phyloP scores from a whole-genome alignment of 2,888 invertebrate species.

The Limnephilus marmoratus region DNA sequence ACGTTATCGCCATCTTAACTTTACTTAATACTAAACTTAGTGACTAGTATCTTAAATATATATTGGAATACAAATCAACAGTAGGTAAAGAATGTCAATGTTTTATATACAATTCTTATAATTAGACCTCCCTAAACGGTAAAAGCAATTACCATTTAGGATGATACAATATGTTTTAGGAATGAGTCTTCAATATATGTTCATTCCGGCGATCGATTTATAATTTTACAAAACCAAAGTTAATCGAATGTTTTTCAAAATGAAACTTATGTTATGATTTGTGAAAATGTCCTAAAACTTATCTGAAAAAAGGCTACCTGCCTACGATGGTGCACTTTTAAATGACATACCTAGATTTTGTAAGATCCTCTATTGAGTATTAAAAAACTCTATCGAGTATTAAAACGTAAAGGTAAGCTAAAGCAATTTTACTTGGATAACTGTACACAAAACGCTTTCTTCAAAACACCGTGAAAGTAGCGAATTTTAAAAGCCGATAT shows the following conservation, averaged over 20 bases:
- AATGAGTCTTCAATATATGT: background rate
- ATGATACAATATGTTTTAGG: background rate
- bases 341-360: background rate
- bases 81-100: constrained; percentile 2
- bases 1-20: background rate
- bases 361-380: background rate
- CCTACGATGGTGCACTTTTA: background rate
- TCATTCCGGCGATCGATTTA: background rate
- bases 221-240: background rate
- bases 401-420: background rate
- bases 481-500: background rate
- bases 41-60: background rate
- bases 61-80: background rate
- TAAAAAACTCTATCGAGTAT: too few species aligned
- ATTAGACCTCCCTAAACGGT: background rate
- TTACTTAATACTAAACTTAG: background rate
- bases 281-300: background rate
- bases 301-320: background rate
- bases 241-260: background rate
- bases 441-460: background rate
- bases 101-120: background rate
- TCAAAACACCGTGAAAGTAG: background rate
- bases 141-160: background rate
- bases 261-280: background rate
- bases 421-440: background rate